A percentile compares a stretch with the other conserved stretches of the same genome.
Evolutionary conservation across 23 tunicate species (phyloP).

Genomic region (Ciona savignyi): DNA sequence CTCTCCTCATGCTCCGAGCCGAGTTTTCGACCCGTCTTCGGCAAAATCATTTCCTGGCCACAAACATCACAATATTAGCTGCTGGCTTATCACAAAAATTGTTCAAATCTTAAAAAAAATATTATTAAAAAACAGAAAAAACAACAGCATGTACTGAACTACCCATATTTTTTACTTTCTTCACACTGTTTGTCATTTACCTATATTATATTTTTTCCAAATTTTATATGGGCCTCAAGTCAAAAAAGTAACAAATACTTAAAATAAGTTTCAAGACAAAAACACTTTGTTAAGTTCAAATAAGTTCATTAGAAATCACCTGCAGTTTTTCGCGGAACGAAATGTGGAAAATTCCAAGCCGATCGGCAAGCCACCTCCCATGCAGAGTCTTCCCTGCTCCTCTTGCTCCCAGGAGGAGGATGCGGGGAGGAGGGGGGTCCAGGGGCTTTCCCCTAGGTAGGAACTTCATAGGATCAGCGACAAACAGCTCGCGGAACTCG

Average conservation of each 20-base stretch:
- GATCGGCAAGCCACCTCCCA: conserved; percentile 78
- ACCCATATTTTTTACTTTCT: too few species aligned
- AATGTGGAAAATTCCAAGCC: conserved; percentile 82
- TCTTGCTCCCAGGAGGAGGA: conserved; percentile 67
- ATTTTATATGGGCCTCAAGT: too few species aligned
- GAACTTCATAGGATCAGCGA: conserved; percentile 33
- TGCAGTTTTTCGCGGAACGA: conserved; percentile 81
- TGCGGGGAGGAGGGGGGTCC: conserved; percentile 82
- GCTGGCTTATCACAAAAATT: too few species aligned
- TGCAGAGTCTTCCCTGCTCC: conserved; percentile 92
- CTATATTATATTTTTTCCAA: too few species aligned
- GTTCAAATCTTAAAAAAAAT: too few species aligned
- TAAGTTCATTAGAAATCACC: conserved; percentile 29
- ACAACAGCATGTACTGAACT: too few species aligned
- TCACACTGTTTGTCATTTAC: too few species aligned
- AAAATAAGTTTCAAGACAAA: too few species aligned
- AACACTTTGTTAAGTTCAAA: too few species aligned
- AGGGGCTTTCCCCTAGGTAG: conserved; percentile 48
- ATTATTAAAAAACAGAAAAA: too few species aligned
- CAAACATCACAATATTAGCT: background rate
- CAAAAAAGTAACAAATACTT: too few species aligned
- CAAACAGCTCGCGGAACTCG: conserved; percentile 68
- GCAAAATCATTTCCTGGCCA: conserved; percentile 72
- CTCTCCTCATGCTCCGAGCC: conserved; percentile 93
- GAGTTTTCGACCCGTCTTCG: conserved; percentile 64